Percentiles rank a stretch among this genome's conserved stretches.
Evolutionary conservation across 2,113 vertebrate genomes (phyloP).

Genomic region (Perccottus glenii): DNA sequence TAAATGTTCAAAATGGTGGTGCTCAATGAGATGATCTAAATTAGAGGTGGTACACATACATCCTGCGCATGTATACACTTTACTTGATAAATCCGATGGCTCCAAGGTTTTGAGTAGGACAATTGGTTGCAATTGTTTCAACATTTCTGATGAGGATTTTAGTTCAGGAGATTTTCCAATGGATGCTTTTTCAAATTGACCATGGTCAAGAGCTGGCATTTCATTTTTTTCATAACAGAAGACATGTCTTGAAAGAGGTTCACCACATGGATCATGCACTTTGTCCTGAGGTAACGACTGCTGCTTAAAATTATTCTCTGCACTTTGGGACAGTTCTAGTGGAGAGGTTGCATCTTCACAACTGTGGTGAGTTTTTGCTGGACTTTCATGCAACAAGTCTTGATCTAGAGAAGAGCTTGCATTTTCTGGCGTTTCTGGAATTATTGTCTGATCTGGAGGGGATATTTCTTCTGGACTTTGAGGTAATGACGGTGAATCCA

Average conservation of each 20-base stretch:
- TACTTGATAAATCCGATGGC: conserved; percentile 6
- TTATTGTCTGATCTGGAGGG: neutral
- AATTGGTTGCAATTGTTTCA: conserved; percentile 71
- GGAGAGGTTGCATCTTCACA: neutral
- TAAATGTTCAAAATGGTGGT: conserved; percentile 65
- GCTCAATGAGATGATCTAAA: conserved; percentile 72
- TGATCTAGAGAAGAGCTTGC: neutral
- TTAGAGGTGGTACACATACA: conserved; percentile 58
- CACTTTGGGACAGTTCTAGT: neutral
- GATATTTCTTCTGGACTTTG: neutral
- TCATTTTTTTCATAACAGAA: conserved; percentile 48
- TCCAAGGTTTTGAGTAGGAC: conserved; percentile 65
- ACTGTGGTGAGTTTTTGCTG: neutral
- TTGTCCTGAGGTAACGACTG: conserved; percentile 37
- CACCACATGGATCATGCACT: conserved; percentile 29
- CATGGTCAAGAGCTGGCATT: neutral
- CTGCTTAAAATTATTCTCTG: neutral
- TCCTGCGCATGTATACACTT: conserved; percentile 56
- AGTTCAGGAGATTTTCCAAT: conserved; percentile 21
- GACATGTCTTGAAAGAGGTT: conserved; percentile 57
- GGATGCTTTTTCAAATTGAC: neutral
- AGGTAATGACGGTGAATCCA: neutral
- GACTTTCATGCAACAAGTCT: neutral
- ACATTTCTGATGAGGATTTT: conserved; percentile 46
- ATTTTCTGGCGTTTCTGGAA: neutral